Base-by-base conservation (phyloP, 2,888 invertebrate species). In the Aporophyla nigra region DNA sequence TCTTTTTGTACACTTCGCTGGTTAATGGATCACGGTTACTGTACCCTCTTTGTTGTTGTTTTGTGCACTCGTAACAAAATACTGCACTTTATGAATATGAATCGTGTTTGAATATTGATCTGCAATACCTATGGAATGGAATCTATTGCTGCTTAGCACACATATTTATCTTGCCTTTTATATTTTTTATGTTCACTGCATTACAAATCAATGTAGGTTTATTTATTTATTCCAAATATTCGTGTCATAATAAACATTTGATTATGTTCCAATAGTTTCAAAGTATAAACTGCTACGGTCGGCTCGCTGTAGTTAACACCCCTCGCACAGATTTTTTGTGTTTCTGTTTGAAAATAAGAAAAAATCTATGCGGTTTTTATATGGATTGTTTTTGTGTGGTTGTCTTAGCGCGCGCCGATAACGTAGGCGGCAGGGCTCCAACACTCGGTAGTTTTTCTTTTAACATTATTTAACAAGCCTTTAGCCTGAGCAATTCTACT, bases 331-430 rank as follows among this genome's bases (percentile, higher is more conserved):
- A 86, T 92, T 93, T 94, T 93, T 93, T 93, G 89, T 90, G 80
- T 81, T 84, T 90, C 86, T 93, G 90, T 94, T 93, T 92, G 90
- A 88, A 90, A 92, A 94, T 92, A 94, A 91, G 94, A 92, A 94
- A 93, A 87, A 82, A 49, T 65, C 63, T 90, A 87, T 91, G 93
- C 87, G 91, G 95, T 95, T 95, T 95, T 95, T 95, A 90, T 93
- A 89, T 59, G 86, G 84, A 84, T 87, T 80, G 91, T 93, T 94
- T 95, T 95, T 95, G 88, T 94, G 86, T 95, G 93, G 96, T 95
- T 95, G 92, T 93, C 93, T 95, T 94, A 94, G 93, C 95, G 93
- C 93, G 92, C 90, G 93, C 90, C 92, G 93, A 93, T 95, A 94
- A 92, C 88, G 89, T 85, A 88, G 87, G 87, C 85, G 86, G 74